Percentiles rank a stretch among this genome's conserved stretches.
Evolutionary conservation across 2,888 invertebrate genomes (phyloP).

Genomic region (Heliconius sara): DNA sequence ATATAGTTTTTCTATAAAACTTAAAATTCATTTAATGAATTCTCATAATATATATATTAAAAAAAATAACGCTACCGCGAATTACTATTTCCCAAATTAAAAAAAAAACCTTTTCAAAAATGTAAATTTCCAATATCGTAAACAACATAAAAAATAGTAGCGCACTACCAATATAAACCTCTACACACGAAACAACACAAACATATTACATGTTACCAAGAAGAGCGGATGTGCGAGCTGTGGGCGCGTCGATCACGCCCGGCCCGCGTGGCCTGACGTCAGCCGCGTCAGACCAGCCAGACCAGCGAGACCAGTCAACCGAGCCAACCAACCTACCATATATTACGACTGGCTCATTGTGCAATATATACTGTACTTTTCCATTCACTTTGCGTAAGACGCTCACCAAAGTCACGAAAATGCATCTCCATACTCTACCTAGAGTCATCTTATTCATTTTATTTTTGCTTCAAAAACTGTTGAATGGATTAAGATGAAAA

Average conservation of each 20-base stretch:
- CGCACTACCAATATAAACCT: conserved; percentile 30
- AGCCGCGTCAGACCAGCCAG: conserved; percentile 60
- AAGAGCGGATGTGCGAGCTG: conserved; percentile 53
- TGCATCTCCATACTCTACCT: neutral
- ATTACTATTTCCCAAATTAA: neutral
- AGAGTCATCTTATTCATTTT: neutral
- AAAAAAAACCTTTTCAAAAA: neutral
- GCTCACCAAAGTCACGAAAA: conserved; percentile 30
- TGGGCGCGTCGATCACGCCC: conserved; percentile 74
- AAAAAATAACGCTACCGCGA: neutral
- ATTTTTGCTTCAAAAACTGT: too few species aligned
- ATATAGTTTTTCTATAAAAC: too few species aligned
- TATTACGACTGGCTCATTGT: conserved; percentile 38
- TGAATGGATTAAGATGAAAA: too few species aligned
- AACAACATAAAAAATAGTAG: conserved; percentile 28
- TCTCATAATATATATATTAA: neutral
- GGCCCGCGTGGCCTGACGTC: conserved; percentile 71
- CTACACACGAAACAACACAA: conserved; percentile 40
- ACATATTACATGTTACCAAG: conserved; percentile 50
- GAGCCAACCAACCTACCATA: neutral
- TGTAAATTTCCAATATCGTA: conserved; percentile 25
- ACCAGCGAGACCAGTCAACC: too few species aligned
- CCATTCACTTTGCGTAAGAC: conserved; percentile 66
- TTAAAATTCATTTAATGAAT: too few species aligned
- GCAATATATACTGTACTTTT: conserved; percentile 64